These are phyloP conservation scores for Teinopalpus imperialis DNA, from an alignment of 2,888 invertebrate genomes.

Conservation along the genomic window DNA sequence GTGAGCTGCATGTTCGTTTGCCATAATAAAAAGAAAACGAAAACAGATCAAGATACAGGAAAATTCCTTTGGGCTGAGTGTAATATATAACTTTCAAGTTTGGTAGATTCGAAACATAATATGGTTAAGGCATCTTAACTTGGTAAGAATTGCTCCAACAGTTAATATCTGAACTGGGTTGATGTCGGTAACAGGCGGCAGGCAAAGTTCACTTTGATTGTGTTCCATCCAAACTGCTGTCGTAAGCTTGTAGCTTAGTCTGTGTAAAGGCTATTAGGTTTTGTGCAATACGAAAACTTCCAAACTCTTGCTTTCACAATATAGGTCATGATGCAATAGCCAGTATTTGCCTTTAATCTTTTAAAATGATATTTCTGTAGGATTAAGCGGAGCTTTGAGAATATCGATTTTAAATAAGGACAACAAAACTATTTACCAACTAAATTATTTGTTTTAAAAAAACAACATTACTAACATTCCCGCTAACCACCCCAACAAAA, in stretches of 20 bases:
- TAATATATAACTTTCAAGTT: conserved; percentile 12
- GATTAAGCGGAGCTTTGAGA: no score
- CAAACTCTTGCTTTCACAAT: conserved; percentile 19
- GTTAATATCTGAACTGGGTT: conserved; percentile 32
- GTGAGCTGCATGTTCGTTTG: no score
- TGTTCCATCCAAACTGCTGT: conserved; percentile 27
- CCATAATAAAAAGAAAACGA: no score
- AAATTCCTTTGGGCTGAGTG: conserved; percentile 7
- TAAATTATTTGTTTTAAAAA: no score
- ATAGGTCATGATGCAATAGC: conserved; percentile 1
- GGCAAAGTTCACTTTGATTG: conserved; percentile 33
- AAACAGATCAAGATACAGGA: not conserved
- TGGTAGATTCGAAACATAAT: conserved; percentile 23
- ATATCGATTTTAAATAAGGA: no score
- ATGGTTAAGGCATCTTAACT: conserved; percentile 35
- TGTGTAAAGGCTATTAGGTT: conserved; percentile 24
- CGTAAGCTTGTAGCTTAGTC: conserved; percentile 23
- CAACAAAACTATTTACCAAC: no score
- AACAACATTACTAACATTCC: no score
- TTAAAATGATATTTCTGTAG: not conserved
- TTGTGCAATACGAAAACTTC: conserved; percentile 23
- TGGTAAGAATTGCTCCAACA: conserved; percentile 33
- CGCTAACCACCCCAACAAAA: no score
- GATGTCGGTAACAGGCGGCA: conserved; percentile 29
- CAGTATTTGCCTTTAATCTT: conserved; percentile 7